A percentile compares a stretch with the other conserved stretches of the same genome.
Conservation (phyloP, 2,797 vertebrate species). For the Karalla daura region DNA sequence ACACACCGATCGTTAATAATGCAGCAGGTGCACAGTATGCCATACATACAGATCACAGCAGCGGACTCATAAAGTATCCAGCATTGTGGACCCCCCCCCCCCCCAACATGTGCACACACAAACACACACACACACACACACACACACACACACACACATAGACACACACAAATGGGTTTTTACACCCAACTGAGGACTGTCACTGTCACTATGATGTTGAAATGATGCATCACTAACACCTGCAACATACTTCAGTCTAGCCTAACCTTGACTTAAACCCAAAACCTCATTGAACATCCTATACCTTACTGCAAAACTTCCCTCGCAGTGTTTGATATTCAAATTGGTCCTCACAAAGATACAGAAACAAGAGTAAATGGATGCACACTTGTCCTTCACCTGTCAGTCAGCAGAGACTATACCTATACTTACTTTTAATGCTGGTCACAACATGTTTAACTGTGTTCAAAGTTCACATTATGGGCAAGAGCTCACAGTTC, state of each 20-base stretch:
- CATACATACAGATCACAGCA: constrained; percentile 46
- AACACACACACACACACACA: too few species aligned
- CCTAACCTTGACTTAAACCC: not conserved
- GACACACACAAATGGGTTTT: not conserved
- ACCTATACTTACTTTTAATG: not conserved
- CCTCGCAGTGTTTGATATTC: not conserved
- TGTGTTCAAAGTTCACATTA: not conserved
- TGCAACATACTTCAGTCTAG: not conserved
- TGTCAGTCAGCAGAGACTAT: not conserved
- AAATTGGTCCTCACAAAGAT: not conserved
- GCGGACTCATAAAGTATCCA: not conserved
- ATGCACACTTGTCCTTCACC: not conserved
- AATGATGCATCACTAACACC: not conserved
- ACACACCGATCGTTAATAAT: constrained; percentile 49
- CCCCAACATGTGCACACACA: not conserved
- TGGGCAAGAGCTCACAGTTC: too few species aligned
- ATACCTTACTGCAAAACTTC: not conserved
- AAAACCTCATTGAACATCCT: not conserved
- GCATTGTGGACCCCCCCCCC: not conserved
- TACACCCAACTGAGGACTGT: constrained; percentile 1
- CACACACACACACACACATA: not conserved
- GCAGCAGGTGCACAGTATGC: constrained; percentile 37
- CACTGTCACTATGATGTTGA: not conserved
- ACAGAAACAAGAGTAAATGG: not conserved
- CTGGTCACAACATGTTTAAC: constrained; percentile 19